Evolutionary conservation across 2,113 vertebrate genomes (phyloP).

Genomic region (Rhabdornis inornatus): DNA sequence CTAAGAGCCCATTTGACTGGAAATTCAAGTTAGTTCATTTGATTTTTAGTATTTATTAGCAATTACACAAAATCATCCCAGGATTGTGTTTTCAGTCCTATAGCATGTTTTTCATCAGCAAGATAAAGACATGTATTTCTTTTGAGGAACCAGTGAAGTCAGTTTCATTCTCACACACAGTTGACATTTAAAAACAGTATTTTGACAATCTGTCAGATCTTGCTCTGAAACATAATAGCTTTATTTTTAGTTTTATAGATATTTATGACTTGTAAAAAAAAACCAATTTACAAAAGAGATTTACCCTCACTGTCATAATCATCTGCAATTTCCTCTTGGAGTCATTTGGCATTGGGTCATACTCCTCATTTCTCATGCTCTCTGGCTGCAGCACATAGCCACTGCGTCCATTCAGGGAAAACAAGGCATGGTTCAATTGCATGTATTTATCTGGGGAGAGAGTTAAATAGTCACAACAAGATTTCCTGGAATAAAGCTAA

Average conservation of each 20-base stretch:
- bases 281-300: background rate
- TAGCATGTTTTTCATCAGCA: background rate
- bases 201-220: slow-evolving; percentile 43
- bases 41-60: background rate
- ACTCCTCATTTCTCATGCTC: slow-evolving; percentile 84
- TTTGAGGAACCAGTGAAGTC: background rate
- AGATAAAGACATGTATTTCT: background rate
- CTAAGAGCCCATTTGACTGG: background rate
- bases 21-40: background rate
- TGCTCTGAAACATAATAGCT: slow-evolving; percentile 35
- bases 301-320: slow-evolving; percentile 80
- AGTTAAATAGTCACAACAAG: background rate
- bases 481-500: background rate
- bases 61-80: background rate
- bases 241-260: slow-evolving; percentile 42
- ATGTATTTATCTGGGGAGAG: slow-evolving; percentile 86
- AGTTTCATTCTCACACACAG: slow-evolving; percentile 13
- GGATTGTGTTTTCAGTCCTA: background rate
- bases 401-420: slow-evolving; percentile 86
- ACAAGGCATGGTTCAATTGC: slow-evolving; percentile 91
- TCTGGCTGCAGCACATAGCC: slow-evolving; percentile 95
- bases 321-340: slow-evolving; percentile 77
- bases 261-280: background rate
- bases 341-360: slow-evolving; percentile 80
- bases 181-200: slow-evolving; percentile 31